Conservation (phyloP, 2,797 vertebrate genomes). For the Myripristis jacobus region DNA sequence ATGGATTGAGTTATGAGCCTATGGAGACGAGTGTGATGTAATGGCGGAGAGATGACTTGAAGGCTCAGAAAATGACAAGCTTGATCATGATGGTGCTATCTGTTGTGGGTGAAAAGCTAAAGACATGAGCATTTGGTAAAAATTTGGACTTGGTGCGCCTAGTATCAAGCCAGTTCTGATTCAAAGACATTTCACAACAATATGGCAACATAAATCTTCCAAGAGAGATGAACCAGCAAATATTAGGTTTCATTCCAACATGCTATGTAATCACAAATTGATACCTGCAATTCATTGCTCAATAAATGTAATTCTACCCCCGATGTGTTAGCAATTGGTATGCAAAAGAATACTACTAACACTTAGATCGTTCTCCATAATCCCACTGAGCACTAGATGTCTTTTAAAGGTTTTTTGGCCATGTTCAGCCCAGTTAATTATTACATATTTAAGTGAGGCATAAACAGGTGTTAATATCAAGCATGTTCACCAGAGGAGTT, state of each 20-base stretch:
- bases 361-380: no score
- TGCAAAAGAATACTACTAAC: conserved; percentile 46
- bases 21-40: conserved; percentile 47
- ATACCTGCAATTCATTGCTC: conserved; percentile 39
- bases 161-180: not conserved
- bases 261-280: conserved; percentile 5
- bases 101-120: conserved; percentile 10
- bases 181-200: conserved; percentile 14
- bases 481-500: no score
- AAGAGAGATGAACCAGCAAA: conserved; percentile 15
- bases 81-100: conserved; percentile 24
- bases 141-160: conserved; percentile 18
- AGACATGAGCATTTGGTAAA: conserved; percentile 34
- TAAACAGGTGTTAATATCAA: no score
- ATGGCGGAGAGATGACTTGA: conserved; percentile 30
- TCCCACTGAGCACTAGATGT: no score
- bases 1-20: conserved; percentile 66
- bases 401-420: no score
- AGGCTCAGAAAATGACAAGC: conserved; percentile 18
- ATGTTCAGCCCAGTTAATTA: no score
- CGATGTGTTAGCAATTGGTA: conserved; percentile 48
- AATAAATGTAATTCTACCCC: conserved; percentile 42
- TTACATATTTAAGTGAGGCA: no score
- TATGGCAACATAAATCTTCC: conserved; percentile 22
- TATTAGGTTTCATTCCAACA: conserved; percentile 18